Evolutionary conservation across 2,113 vertebrate species (phyloP).

Genomic region (Sciurus niger): DNA sequence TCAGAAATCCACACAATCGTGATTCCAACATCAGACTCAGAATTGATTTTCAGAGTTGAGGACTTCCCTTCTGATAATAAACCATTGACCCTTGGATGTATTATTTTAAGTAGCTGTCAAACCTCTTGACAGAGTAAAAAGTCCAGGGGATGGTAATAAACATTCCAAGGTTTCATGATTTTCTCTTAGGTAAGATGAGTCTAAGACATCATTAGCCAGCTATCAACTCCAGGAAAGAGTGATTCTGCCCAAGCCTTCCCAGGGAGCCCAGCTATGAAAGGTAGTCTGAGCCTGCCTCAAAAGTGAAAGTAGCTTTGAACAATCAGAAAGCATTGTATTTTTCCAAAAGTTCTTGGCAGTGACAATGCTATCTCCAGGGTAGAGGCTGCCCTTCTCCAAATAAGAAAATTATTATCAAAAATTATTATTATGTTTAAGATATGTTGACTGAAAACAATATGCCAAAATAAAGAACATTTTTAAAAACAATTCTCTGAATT

Average conservation of each 20-base stretch:
- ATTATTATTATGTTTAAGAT: constrained; percentile 82
- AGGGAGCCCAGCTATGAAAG: neutral
- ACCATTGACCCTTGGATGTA: constrained; percentile 17
- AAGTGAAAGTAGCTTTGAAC: constrained; percentile 62
- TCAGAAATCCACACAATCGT: neutral
- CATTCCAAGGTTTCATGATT: constrained; percentile 14
- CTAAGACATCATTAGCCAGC: constrained; percentile 53
- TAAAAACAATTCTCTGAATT: constrained; percentile 67
- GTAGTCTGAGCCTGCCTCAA: constrained; percentile 24
- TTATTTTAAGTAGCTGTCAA: constrained; percentile 66
- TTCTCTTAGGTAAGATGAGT: constrained; percentile 36
- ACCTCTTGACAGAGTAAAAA: constrained; percentile 1
- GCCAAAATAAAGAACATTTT: constrained; percentile 73
- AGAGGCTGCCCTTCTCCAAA: constrained; percentile 71
- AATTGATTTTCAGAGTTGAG: constrained; percentile 58
- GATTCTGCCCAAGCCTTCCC: constrained; percentile 30
- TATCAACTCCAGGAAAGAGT: neutral
- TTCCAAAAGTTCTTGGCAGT: constrained; percentile 74
- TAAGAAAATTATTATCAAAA: constrained; percentile 84
- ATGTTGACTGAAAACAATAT: constrained; percentile 76
- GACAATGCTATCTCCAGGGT: constrained; percentile 50
- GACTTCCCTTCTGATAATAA: constrained; percentile 54
- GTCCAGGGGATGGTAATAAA: constrained; percentile 25
- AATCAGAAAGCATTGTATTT: constrained; percentile 75
- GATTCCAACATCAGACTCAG: constrained; percentile 16